phyloP scores from a whole-genome alignment of 2,113 vertebrate genomes.

The Narcine bancroftii region DNA sequence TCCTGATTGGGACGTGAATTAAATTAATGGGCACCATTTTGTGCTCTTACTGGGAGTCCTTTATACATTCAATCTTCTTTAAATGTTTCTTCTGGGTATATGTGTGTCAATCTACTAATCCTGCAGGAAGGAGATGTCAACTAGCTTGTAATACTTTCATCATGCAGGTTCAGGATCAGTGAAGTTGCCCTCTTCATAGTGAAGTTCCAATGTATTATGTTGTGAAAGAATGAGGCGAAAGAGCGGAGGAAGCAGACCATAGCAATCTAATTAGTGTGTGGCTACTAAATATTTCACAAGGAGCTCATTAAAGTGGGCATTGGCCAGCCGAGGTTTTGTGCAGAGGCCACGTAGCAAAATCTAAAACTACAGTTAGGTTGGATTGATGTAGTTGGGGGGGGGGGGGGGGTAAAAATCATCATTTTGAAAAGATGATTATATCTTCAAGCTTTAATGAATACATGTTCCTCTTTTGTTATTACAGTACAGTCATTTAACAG shows the following conservation, averaged over 20 bases:
- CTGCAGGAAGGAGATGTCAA: neutral
- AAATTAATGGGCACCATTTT: neutral
- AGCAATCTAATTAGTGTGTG: neutral
- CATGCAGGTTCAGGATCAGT: neutral
- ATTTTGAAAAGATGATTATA: too few relatives aligned
- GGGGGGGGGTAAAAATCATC: too few relatives aligned
- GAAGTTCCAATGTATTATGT: neutral
- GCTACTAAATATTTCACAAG: neutral
- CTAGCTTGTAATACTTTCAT: neutral
- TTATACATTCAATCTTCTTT: neutral
- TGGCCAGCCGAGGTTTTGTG: neutral
- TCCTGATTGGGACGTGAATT: neutral
- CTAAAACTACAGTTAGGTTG: neutral
- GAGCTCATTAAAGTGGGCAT: neutral
- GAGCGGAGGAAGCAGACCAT: neutral
- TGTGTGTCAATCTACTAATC: neutral
- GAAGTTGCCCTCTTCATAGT: neutral
- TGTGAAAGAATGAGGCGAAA: neutral
- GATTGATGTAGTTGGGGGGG: too few relatives aligned
- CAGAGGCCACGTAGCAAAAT: neutral
- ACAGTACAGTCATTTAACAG: neutral
- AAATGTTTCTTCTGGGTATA: neutral
- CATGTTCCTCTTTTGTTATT: neutral
- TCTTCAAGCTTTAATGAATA: neutral
- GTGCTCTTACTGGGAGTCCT: neutral